Evolutionary conservation across 2,888 invertebrate species (phyloP).

Genomic region (Caenorhabditis macrosperma): DNA sequence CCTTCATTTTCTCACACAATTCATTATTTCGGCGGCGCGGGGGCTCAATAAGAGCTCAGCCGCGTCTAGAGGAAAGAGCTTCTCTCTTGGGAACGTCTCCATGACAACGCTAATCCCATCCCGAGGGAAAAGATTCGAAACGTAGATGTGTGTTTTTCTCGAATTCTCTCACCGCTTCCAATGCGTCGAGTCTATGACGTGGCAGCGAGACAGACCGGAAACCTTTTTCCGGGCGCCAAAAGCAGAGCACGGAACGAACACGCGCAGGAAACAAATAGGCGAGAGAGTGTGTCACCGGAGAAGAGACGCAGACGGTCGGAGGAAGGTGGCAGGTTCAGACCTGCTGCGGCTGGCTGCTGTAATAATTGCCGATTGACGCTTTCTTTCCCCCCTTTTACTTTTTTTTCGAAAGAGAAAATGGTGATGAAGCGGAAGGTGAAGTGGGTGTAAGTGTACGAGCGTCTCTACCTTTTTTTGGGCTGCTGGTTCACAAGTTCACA

Average conservation of each 20-base stretch:
- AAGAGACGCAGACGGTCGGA: constrained; percentile 3
- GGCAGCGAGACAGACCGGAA: constrained; percentile 40
- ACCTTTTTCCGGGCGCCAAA: not conserved
- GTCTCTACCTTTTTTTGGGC: too few species aligned
- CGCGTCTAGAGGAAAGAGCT: too few species aligned
- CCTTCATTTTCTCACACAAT: not conserved
- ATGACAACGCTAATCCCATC: constrained; percentile 46
- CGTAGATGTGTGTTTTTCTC: not conserved
- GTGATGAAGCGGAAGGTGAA: not conserved
- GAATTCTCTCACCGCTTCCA: not conserved
- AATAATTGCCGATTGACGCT: constrained; percentile 44
- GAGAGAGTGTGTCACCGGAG: not conserved
- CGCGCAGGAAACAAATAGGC: constrained; percentile 36
- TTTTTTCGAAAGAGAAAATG: constrained; percentile 11
- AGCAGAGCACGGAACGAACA: not conserved
- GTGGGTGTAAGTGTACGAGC: not conserved
- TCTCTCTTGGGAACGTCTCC: too few species aligned
- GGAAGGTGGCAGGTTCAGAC: constrained; percentile 24
- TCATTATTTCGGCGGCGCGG: not conserved
- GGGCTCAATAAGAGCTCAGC: not conserved
- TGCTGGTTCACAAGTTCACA: too few species aligned
- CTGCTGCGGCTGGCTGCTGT: constrained; percentile 34
- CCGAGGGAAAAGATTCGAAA: not conserved
- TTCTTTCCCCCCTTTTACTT: constrained; percentile 18
- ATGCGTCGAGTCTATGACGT: not conserved